Evolutionary conservation across 2,797 vertebrate species (phyloP).

Genomic region (Chloroceryle inda): DNA sequence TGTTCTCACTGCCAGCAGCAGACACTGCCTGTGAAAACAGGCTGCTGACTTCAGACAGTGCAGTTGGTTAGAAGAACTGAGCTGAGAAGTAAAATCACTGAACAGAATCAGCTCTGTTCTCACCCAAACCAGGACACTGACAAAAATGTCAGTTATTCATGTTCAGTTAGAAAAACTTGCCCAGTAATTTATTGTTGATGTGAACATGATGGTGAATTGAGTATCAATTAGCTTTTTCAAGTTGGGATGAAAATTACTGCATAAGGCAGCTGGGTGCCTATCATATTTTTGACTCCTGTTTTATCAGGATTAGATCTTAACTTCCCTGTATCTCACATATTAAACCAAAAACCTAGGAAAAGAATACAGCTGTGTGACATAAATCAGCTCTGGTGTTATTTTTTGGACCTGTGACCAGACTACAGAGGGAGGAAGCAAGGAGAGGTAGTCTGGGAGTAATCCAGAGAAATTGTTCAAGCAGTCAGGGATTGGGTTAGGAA

Average conservation of each 20-base stretch:
- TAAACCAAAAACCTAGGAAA: background rate
- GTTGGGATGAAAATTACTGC: slow-evolving; percentile 3
- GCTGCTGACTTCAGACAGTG: too few species aligned
- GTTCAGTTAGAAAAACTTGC: slow-evolving; percentile 50
- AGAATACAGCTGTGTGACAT: background rate
- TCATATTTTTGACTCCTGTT: background rate
- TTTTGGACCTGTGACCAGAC: background rate
- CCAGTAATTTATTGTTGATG: slow-evolving; percentile 34
- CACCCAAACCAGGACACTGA: background rate
- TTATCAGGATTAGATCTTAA: background rate
- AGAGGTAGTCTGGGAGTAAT: background rate
- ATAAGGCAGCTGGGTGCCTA: background rate
- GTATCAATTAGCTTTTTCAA: slow-evolving; percentile 48
- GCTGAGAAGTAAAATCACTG: too few species aligned
- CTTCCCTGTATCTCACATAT: background rate
- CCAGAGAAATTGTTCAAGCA: background rate
- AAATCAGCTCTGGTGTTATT: background rate
- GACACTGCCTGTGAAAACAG: too few species aligned
- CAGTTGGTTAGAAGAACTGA: too few species aligned
- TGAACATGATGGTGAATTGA: slow-evolving; percentile 24
- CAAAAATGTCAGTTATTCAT: slow-evolving; percentile 42
- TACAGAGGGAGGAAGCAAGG: background rate
- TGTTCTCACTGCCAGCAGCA: too few species aligned
- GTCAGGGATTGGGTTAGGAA: background rate
- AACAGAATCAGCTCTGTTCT: too few species aligned